These are phyloP conservation scores for Danionella dracula DNA, from an alignment of 2,797 vertebrate genomes.

Conservation along the genomic window DNA sequence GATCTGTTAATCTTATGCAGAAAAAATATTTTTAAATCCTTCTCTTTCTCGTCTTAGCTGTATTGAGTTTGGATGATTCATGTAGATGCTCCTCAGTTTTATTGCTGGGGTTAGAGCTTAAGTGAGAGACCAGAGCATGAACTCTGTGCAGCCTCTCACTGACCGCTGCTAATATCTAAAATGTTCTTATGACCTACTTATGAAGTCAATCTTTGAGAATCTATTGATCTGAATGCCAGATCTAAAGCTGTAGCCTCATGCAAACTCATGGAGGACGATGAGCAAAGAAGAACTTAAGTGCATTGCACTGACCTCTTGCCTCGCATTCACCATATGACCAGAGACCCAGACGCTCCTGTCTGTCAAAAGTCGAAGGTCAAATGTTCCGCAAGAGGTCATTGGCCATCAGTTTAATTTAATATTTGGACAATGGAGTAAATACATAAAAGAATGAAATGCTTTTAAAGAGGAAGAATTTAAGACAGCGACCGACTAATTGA, in stretches of 20 bases:
- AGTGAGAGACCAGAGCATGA: slow-evolving; percentile 53
- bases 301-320: slow-evolving; percentile 75
- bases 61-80: slow-evolving; percentile 45
- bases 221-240: slow-evolving; percentile 62
- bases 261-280: slow-evolving; percentile 35
- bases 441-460: slow-evolving; percentile 53
- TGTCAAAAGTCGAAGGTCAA: slow-evolving; percentile 74
- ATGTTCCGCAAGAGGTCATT: slow-evolving; percentile 73
- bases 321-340: slow-evolving; percentile 67
- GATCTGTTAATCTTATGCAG: background rate
- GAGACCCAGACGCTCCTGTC: slow-evolving; percentile 70
- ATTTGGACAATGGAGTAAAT: slow-evolving; percentile 53
- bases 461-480: slow-evolving; percentile 49
- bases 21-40: slow-evolving; percentile 17
- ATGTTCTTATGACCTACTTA: slow-evolving; percentile 69
- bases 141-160: slow-evolving; percentile 57
- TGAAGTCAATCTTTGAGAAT: slow-evolving; percentile 60
- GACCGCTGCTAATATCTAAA: slow-evolving; percentile 62
- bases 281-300: slow-evolving; percentile 65
- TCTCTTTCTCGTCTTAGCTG: slow-evolving; percentile 11
- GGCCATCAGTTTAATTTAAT: slow-evolving; percentile 84
- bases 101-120: slow-evolving; percentile 46
- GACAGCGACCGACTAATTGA: slow-evolving; percentile 52
- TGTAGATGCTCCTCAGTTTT: slow-evolving; percentile 42
- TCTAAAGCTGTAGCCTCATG: slow-evolving; percentile 52